Conservation (phyloP, 37 sponge, comb jelly and placozoan genomes). For the Oopsacas minuta region DNA sequence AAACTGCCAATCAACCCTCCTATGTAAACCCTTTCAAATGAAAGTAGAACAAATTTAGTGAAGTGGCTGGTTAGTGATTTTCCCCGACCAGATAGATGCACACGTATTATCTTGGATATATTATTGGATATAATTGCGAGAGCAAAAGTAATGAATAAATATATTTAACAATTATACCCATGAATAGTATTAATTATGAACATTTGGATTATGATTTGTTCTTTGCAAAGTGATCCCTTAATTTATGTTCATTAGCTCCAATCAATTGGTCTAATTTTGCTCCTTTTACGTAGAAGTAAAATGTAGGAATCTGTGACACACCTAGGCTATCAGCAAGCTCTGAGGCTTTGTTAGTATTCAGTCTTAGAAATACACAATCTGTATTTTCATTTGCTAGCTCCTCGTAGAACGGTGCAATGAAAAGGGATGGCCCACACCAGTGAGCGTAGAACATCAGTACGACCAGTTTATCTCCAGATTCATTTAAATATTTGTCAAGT, state of each 20-base stretch:
- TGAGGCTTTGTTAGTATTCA: not conserved
- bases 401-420: not conserved
- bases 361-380: not conserved
- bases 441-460: slow-evolving; percentile 1
- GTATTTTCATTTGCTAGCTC: not conserved
- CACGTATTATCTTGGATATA: no score
- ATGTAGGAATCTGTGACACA: not conserved
- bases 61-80: no score
- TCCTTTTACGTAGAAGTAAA: not conserved
- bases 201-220: no score
- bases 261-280: not conserved
- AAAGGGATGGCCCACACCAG: not conserved
- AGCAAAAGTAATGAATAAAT: no score
- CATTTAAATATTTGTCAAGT: not conserved
- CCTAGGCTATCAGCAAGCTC: not conserved
- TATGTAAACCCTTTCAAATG: no score
- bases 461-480: not conserved
- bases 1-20: no score
- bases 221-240: not conserved
- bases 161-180: no score
- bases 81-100: no score
- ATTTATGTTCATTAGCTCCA: not conserved
- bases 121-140: no score
- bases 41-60: no score
- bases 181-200: no score